Evolutionary conservation across 2,797 vertebrate genomes (phyloP), one percentile per base, ranked within the genome.

Genomic region (Lycodopsis pacificus): DNA sequence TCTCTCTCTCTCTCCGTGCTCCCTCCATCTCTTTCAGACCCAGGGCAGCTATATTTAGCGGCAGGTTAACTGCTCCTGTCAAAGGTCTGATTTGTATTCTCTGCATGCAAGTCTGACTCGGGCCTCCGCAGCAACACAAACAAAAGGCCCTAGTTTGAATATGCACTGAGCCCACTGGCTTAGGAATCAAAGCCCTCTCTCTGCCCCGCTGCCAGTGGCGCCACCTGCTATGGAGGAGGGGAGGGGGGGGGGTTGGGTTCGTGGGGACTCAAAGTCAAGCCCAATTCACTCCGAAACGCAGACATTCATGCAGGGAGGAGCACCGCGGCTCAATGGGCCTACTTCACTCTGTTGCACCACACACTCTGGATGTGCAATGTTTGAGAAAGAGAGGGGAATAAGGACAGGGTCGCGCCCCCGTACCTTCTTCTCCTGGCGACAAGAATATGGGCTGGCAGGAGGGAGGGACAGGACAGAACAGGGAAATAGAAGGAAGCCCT

Each of bases 51-150:
- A 94, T 94, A 95, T 95, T 94, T 94, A 94, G 94, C 89, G 77
- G 77, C 92, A 95, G 94, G 94, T 94, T 94, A 95, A 94, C 92
- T 92, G 92, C 92, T 91, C 89, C 92, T 95, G 94, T 94, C 94
- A 95, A 91, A 94, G 94, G 93, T 95, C 92, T 94, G 93, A 95
- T 94, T 94, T 94, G 93, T 95, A 95, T 95, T 94, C 94, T 89
- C 91, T 85, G 92, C 94, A 93, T 94, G 94, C 85, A 25, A 87
- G 88, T 86, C 89, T 88, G 92, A 91, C 93, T 93, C 71, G 88
- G 91, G 92, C 91, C 89, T 88, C 51, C 80, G 77, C 90, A 84
- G 91, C 89, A 85, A 91, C 92, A 93, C 92, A 94, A 94, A 95
- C 94, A 95, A 95, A 94, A 93, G 93, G 84, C 91, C 89, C 88